Percentiles rank a stretch among this genome's conserved stretches.
Conservation (phyloP, 2,113 vertebrate species). For the Tupaia chinensis region DNA sequence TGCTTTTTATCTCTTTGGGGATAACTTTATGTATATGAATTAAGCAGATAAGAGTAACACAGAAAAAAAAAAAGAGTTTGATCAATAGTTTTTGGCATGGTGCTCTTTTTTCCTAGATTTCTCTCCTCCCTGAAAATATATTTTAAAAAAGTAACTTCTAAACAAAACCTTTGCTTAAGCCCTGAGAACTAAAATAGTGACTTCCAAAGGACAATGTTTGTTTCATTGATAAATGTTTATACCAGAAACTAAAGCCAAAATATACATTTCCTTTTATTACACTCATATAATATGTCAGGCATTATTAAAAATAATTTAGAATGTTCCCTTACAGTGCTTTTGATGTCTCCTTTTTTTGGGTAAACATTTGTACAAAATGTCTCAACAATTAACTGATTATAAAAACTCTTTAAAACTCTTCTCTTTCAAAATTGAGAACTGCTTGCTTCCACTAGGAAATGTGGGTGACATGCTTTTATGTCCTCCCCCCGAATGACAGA, state of each 20-base stretch:
- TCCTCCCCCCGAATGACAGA: not conserved
- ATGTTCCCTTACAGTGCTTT: constrained; percentile 5
- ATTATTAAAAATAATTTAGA: constrained; percentile 54
- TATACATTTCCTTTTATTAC: not conserved
- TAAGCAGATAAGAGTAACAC: not conserved
- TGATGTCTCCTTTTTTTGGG: constrained; percentile 38
- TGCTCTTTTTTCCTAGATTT: not conserved
- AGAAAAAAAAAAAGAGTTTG: not conserved
- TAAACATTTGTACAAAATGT: constrained; percentile 51
- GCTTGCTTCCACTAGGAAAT: not conserved
- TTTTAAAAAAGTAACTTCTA: constrained; percentile 18
- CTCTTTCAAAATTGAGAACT: not conserved
- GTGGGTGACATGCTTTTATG: too few species aligned
- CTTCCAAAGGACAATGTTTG: constrained; percentile 53
- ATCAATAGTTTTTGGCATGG: not conserved
- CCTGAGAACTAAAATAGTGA: constrained; percentile 42
- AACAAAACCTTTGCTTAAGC: not conserved
- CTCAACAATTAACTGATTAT: not conserved
- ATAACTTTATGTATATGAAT: not conserved
- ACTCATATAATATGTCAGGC: not conserved
- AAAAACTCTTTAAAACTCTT: not conserved
- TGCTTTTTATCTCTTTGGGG: not conserved
- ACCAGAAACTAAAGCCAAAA: constrained; percentile 22
- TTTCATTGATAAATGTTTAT: constrained; percentile 41
- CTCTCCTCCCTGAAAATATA: not conserved